These are phyloP conservation scores for Speoplatyrhinus poulsoni DNA, from an alignment of 2,113 vertebrate species.

Conservation along the genomic window DNA sequence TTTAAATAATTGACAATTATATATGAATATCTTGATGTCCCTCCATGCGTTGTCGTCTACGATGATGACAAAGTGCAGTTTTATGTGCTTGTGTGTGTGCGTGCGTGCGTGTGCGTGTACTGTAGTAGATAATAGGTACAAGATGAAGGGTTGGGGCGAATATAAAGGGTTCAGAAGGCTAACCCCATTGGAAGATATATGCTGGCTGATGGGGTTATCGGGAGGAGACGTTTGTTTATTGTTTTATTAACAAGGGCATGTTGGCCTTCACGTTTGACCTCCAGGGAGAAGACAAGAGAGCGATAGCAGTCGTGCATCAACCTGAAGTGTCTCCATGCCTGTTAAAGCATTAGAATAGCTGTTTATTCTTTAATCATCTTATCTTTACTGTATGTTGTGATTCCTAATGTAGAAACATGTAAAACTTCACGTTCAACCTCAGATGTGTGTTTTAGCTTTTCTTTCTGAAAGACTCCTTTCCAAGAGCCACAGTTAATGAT, in stretches of 20 bases:
- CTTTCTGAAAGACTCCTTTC: slow-evolving; percentile 1
- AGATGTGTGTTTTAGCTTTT: neutral
- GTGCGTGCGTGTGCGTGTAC: slow-evolving; percentile 5
- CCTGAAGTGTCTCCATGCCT: slow-evolving; percentile 45
- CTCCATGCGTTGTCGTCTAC: neutral
- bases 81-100: neutral
- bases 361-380: slow-evolving; percentile 12
- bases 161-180: slow-evolving; percentile 35
- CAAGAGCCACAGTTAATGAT: neutral
- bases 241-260: slow-evolving; percentile 77
- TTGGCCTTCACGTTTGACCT: slow-evolving; percentile 74
- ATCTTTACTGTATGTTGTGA: neutral
- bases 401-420: neutral
- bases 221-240: slow-evolving; percentile 73
- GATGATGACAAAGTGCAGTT: neutral
- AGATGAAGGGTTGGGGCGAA: slow-evolving; percentile 28
- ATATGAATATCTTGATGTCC: slow-evolving; percentile 4
- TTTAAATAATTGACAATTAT: no score
- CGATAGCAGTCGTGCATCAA: slow-evolving; percentile 42
- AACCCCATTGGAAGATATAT: slow-evolving; percentile 20
- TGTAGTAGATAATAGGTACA: neutral
- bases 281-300: slow-evolving; percentile 45
- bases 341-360: slow-evolving; percentile 9
- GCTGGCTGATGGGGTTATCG: slow-evolving; percentile 47
- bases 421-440: neutral